A percentile compares a stretch with the other conserved stretches of the same genome.
These are phyloP conservation scores for Zaprionus vittiger DNA, from an alignment of 1,140 invertebrate genomes.

Conservation along the genomic window DNA sequence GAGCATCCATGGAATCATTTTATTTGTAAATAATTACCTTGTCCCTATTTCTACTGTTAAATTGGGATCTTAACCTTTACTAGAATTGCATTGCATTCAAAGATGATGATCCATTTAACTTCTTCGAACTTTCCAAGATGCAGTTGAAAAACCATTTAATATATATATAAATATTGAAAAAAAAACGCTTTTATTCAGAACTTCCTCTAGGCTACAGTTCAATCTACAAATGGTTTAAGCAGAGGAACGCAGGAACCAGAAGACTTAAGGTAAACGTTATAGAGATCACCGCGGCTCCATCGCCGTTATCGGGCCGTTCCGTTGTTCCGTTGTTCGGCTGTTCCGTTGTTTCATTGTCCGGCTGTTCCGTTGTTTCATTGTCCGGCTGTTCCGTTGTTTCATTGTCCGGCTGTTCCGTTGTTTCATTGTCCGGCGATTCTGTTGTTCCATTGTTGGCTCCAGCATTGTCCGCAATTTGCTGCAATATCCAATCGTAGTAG, in stretches of 20 bases:
- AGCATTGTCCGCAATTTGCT: slow-evolving; percentile 37
- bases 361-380: background rate
- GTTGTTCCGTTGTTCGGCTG: background rate
- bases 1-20: background rate
- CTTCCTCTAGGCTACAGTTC: background rate
- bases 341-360: background rate
- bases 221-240: background rate
- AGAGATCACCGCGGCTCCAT: slow-evolving; percentile 41
- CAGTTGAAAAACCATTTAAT: background rate
- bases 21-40: background rate
- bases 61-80: background rate
- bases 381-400: background rate
- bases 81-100: background rate
- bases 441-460: background rate
- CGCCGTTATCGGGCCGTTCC: background rate
- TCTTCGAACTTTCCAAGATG: background rate
- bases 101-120: background rate
- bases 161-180: background rate
- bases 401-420: background rate
- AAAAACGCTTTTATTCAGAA: background rate
- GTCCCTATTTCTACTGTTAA: background rate
- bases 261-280: slow-evolving; percentile 38
- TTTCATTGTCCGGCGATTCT: too few relatives aligned
- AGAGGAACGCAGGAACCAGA: slow-evolving; percentile 32
- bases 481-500: slow-evolving; percentile 87